Evolutionary conservation across 2,797 vertebrate species (phyloP).

Genomic region (Chelon auratus): DNA sequence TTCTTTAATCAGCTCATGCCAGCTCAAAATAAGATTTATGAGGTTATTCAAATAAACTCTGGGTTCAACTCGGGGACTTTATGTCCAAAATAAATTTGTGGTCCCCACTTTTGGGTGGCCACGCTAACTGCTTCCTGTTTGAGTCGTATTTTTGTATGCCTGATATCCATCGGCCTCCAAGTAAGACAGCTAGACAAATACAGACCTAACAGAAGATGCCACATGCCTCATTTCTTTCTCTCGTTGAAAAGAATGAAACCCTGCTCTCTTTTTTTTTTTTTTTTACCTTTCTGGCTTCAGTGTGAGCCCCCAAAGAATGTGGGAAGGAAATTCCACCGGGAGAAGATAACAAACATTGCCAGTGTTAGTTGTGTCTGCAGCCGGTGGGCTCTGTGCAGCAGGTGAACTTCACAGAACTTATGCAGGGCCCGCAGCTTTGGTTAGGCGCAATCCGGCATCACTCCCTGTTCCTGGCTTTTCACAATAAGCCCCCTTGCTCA

Average conservation of each 20-base stretch:
- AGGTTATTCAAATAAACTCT: conserved; percentile 37
- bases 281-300: conserved; percentile 61
- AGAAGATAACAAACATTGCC: conserved; percentile 80
- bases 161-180: conserved; percentile 40
- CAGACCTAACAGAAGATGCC: conserved; percentile 59
- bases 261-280: conserved; percentile 35
- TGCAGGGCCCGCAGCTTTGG: conserved; percentile 61
- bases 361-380: conserved; percentile 74
- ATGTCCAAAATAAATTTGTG: conserved; percentile 45
- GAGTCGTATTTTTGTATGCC: conserved; percentile 45
- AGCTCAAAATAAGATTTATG: conserved; percentile 15
- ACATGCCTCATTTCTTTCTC: conserved; percentile 61
- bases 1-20: conserved; percentile 7
- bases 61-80: conserved; percentile 44
- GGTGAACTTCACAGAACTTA: conserved; percentile 78
- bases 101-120: conserved; percentile 51
- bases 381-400: conserved; percentile 66
- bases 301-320: conserved; percentile 78
- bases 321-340: conserved; percentile 82
- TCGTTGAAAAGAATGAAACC: conserved; percentile 52
- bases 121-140: conserved; percentile 57
- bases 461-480: conserved; percentile 23
- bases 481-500: conserved; percentile 49
- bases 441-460: conserved; percentile 38
- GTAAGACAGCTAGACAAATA: conserved; percentile 47